Percentiles rank a stretch among this genome's conserved stretches.
Evolutionary conservation across 1,140 invertebrate genomes (phyloP).

Genomic region (Zaprionus gabonicus): DNA sequence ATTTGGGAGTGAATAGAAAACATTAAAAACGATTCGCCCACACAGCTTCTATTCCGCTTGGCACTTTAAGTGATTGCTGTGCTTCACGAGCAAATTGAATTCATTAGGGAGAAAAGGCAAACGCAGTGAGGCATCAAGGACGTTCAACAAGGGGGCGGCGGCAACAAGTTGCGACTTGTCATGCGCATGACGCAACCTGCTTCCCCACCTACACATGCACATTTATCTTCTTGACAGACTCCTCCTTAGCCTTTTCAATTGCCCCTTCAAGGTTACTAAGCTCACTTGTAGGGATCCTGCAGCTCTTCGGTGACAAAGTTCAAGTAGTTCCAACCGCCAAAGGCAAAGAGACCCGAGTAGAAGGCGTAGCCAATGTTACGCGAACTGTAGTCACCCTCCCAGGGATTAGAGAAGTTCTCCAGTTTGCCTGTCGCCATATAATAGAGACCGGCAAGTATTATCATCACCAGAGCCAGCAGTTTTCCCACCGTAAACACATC

Average conservation of each 20-base stretch:
- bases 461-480: conserved; percentile 91
- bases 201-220: conserved; percentile 6
- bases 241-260: background rate
- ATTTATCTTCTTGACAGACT: conserved; percentile 58
- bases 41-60: conserved; percentile 1
- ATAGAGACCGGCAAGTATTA: conserved; percentile 92
- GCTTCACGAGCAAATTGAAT: conserved; percentile 68
- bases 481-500: conserved; percentile 96
- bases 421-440: conserved; percentile 89
- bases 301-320: conserved; percentile 98
- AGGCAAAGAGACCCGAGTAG: conserved; percentile 98
- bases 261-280: conserved; percentile 15
- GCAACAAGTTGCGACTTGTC: conserved; percentile 62
- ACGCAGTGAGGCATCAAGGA: conserved; percentile 51
- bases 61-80: conserved; percentile 72
- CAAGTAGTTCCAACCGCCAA: conserved; percentile 97
- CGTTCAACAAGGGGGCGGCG: conserved; percentile 64
- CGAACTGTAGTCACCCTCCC: conserved; percentile 88
- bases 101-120: conserved; percentile 57
- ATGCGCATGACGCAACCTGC: conserved; percentile 66
- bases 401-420: conserved; percentile 90
- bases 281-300: conserved; percentile 95
- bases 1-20: conserved; percentile 29
- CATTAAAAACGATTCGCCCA: conserved; percentile 19
- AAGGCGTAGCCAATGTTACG: conserved; percentile 91